Percentiles rank a stretch among this genome's conserved stretches.
phyloP scores from a whole-genome alignment of 2,797 vertebrate species.

The Chanos chanos region DNA sequence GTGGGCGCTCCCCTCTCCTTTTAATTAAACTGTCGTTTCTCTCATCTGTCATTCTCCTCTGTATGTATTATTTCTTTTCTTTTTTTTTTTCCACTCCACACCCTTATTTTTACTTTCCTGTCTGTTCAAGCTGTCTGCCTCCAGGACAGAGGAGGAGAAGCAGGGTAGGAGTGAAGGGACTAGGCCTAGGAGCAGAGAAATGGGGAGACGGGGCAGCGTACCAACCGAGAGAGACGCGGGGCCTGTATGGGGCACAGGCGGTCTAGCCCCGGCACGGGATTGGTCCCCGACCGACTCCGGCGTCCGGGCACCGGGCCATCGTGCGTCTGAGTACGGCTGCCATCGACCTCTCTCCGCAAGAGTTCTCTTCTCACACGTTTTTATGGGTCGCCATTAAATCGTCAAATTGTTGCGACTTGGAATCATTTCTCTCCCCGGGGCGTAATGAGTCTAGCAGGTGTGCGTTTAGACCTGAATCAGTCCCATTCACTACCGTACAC shows the following conservation, averaged over 20 bases:
- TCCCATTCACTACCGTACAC: no score
- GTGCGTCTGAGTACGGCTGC: slow-evolving; percentile 26
- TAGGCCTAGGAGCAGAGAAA: no score
- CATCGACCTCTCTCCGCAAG: slow-evolving; percentile 37
- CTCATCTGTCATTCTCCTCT: not conserved
- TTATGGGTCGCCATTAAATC: slow-evolving; percentile 59
- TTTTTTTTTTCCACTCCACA: not conserved
- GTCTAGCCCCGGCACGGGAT: slow-evolving; percentile 7
- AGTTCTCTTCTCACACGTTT: slow-evolving; percentile 49
- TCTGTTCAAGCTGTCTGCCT: not conserved
- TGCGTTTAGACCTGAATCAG: slow-evolving; percentile 32
- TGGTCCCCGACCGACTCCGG: slow-evolving; percentile 24
- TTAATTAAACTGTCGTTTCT: slow-evolving; percentile 1
- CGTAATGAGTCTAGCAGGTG: slow-evolving; percentile 56
- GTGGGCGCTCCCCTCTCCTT: not conserved
- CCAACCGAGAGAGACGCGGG: no score
- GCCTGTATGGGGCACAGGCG: no score
- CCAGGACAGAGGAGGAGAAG: not conserved
- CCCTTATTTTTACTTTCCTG: no score
- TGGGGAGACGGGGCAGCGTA: no score
- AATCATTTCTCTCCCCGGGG: slow-evolving; percentile 42
- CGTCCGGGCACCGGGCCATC: slow-evolving; percentile 21
- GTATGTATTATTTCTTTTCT: not conserved
- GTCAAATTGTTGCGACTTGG: slow-evolving; percentile 58
- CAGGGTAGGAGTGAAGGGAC: no score